phyloP scores from a whole-genome alignment of 2,888 invertebrate species.

The Lasioglossum zephyrum region DNA sequence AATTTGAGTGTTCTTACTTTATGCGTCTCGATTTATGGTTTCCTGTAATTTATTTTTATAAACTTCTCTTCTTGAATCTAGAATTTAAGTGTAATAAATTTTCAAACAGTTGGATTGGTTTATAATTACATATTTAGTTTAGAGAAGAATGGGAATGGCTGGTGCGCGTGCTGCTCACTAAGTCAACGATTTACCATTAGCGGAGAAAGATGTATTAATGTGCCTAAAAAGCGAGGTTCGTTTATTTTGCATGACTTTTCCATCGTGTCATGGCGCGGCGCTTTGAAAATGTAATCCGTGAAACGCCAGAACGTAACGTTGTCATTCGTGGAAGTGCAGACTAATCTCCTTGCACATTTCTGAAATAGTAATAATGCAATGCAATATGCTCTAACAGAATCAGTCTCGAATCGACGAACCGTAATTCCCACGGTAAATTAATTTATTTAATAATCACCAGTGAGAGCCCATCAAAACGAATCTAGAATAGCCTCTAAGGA shows the following conservation, averaged over 20 bases:
- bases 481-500: not conserved
- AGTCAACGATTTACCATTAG: too few relatives aligned
- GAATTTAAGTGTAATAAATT: not conserved
- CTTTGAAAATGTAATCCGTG: not conserved
- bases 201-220: not conserved
- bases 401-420: not conserved
- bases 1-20: not conserved
- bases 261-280: not conserved
- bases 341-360: not conserved
- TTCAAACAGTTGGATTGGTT: not conserved
- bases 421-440: not conserved
- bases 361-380: not conserved
- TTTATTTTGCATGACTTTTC: not conserved
- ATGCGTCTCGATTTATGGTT: too few relatives aligned
- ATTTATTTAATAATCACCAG: not conserved
- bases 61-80: not conserved
- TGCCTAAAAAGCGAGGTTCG: not conserved
- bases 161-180: too few relatives aligned
- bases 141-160: too few relatives aligned
- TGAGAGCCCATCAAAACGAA: accelerated
- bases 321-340: not conserved
- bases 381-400: not conserved
- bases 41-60: not conserved
- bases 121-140: not conserved
- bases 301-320: not conserved